A percentile compares a stretch with the other conserved stretches of the same genome.
These are phyloP conservation scores for Dioctria rufipes DNA, from an alignment of 2,888 invertebrate species.

Conservation along the genomic window DNA sequence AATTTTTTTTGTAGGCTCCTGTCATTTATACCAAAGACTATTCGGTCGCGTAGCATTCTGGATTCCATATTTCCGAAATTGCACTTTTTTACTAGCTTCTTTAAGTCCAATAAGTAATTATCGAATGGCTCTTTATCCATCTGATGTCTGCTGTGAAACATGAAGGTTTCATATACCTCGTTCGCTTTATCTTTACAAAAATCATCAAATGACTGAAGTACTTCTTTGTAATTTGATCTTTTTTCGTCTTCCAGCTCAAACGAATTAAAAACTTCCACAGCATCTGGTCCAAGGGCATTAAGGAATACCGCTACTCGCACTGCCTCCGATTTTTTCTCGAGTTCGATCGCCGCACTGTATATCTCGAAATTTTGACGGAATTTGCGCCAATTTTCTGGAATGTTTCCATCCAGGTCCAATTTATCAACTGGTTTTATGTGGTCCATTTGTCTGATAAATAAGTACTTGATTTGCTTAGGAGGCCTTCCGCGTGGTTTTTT, in stretches of 20 bases:
- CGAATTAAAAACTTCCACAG: conserved; percentile 63
- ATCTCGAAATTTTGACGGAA: conserved; percentile 3
- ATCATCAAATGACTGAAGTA: conserved; percentile 57
- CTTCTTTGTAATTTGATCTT: conserved; percentile 52
- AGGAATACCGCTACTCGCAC: conserved; percentile 62
- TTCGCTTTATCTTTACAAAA: conserved; percentile 48
- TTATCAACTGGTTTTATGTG: background rate
- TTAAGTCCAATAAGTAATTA: conserved; percentile 51
- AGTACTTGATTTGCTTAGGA: background rate
- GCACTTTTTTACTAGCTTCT: conserved; percentile 41
- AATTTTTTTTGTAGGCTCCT: conserved; percentile 2
- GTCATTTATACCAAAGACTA: conserved; percentile 23
- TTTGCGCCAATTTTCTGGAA: background rate
- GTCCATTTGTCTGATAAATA: background rate
- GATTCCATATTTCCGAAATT: conserved; percentile 23
- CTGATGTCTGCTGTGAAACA: conserved; percentile 35
- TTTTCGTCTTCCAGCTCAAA: conserved; percentile 57
- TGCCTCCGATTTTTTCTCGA: conserved; percentile 56
- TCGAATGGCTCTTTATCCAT: conserved; percentile 51
- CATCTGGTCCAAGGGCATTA: conserved; percentile 62
- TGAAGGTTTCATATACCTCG: conserved; percentile 36
- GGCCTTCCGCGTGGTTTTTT: conserved; percentile 20
- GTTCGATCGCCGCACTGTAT: background rate
- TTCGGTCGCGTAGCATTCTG: conserved; percentile 42
- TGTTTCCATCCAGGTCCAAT: conserved; percentile 4